Conservation (phyloP, 2,113 vertebrate species). For the Melanostigma gelatinosum region DNA sequence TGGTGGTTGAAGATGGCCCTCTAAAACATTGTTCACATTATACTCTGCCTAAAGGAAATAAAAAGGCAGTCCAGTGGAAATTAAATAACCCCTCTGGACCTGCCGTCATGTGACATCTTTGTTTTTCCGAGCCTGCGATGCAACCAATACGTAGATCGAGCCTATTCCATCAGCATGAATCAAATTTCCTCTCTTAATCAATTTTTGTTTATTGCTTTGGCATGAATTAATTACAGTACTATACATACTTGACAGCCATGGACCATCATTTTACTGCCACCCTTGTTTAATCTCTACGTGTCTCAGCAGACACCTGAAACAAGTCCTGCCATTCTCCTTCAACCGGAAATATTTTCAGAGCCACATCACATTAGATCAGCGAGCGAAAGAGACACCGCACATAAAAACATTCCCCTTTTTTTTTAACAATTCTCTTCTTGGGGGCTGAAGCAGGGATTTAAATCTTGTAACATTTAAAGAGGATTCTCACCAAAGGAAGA, state of each 20-base stretch:
- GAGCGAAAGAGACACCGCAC: conserved; percentile 35
- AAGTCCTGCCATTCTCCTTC: conserved; percentile 27
- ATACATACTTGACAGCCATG: conserved; percentile 19
- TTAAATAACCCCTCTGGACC: conserved; percentile 59
- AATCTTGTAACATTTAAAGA: conserved; percentile 30
- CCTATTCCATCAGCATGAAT: conserved; percentile 17
- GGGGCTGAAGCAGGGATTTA: conserved; percentile 42
- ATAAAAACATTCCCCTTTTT: conserved; percentile 40
- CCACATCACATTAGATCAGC: conserved; percentile 57
- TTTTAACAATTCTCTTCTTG: conserved; percentile 26
- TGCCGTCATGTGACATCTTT: conserved; percentile 73
- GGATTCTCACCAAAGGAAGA: conserved; percentile 28
- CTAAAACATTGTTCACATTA: conserved; percentile 67
- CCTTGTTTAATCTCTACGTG: conserved; percentile 27
- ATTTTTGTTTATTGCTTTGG: conserved; percentile 9
- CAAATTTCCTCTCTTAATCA: conserved; percentile 6
- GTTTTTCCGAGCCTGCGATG: conserved; percentile 47
- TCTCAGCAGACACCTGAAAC: conserved; percentile 40
- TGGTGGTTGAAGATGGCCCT: conserved; percentile 57
- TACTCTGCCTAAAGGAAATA: conserved; percentile 50
- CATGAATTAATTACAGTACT: conserved; percentile 9
- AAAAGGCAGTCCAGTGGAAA: conserved; percentile 65
- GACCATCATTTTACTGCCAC: conserved; percentile 27
- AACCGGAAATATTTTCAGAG: conserved; percentile 28
- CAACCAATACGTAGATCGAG: conserved; percentile 21